Conservation (phyloP, 2,797 vertebrate species). For the Protonibea diacanthus region DNA sequence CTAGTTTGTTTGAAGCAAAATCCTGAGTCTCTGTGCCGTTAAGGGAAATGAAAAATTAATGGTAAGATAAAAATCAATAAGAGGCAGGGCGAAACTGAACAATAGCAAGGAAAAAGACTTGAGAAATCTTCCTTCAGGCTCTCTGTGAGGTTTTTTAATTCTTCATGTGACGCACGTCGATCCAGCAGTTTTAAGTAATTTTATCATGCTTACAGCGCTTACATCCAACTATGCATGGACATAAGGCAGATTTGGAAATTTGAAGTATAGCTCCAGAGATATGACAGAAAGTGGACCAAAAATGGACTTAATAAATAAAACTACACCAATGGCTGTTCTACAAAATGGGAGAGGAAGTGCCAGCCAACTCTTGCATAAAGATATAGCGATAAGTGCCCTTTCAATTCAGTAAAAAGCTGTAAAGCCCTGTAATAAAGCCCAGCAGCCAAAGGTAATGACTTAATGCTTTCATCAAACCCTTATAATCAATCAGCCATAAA, state of each 20-base stretch:
- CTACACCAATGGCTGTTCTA: slow-evolving; percentile 6
- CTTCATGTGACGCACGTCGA: not conserved
- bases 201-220: not conserved
- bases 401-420: slow-evolving; percentile 42
- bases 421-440: slow-evolving; percentile 24
- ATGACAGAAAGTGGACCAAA: slow-evolving; percentile 28
- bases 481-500: slow-evolving; percentile 39
- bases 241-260: slow-evolving; percentile 2
- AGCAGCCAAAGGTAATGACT: slow-evolving; percentile 41
- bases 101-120: not conserved
- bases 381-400: slow-evolving; percentile 42
- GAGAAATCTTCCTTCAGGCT: not conserved
- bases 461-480: slow-evolving; percentile 41
- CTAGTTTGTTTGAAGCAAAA: not conserved
- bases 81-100: not conserved
- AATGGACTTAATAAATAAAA: slow-evolving; percentile 35
- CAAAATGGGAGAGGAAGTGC: not conserved
- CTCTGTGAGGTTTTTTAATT: slow-evolving; percentile 1
- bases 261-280: slow-evolving; percentile 29
- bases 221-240: slow-evolving; percentile 6
- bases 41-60: not conserved
- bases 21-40: not conserved
- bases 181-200: not conserved
- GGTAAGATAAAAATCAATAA: not conserved
- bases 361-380: slow-evolving; percentile 38